These are phyloP conservation scores for Eubasilissa regina DNA, from an alignment of 1,140 invertebrate species.

Conservation along the genomic window DNA sequence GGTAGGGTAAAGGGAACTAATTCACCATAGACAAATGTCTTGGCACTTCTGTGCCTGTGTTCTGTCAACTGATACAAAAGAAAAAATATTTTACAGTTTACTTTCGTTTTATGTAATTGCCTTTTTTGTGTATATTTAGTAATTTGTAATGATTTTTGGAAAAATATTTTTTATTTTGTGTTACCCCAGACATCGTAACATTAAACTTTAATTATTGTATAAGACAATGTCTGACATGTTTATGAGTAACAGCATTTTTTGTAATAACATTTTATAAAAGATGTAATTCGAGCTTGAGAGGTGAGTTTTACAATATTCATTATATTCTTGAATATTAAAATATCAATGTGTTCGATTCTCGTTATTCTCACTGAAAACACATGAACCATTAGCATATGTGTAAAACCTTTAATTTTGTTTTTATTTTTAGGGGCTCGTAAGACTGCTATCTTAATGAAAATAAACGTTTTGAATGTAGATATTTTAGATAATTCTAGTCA, in stretches of 20 bases:
- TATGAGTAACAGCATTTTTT: conserved; percentile 37
- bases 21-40: conserved; percentile 19
- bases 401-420: conserved; percentile 23
- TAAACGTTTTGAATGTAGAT: conserved; percentile 48
- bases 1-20: not conserved
- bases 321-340: not conserved
- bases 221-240: conserved; percentile 47
- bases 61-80: conserved; percentile 41
- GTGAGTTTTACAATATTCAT: conserved; percentile 16
- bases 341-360: no score
- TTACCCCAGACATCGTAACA: not conserved
- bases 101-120: conserved; percentile 37
- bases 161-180: not conserved
- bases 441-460: conserved; percentile 59
- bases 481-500: conserved; percentile 60
- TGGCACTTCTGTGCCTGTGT: conserved; percentile 32
- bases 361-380: not conserved
- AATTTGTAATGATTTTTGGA: conserved; percentile 33
- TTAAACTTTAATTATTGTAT: conserved; percentile 7
- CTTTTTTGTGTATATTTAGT: not conserved
- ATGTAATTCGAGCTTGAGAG: conserved; percentile 52
- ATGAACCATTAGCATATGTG: conserved; percentile 20
- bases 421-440: conserved; percentile 55
- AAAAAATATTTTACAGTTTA: conserved; percentile 39
- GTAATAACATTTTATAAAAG: conserved; percentile 49